Base-by-base conservation (phyloP, 2,797 vertebrate genomes). In the Lophius americanus region DNA sequence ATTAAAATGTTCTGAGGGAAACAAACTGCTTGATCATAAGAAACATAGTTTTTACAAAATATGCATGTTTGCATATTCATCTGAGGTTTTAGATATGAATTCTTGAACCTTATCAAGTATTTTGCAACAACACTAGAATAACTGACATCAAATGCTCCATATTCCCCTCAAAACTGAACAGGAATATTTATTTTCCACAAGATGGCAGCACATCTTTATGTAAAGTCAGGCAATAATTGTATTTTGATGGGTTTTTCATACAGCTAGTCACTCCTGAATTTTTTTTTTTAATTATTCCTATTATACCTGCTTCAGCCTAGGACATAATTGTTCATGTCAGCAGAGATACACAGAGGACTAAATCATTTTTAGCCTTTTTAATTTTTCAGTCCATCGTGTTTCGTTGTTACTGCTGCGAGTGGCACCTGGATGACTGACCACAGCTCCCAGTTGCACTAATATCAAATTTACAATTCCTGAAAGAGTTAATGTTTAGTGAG, bases 131-230 rank as follows among this genome's bases (percentile, higher is more conserved):
- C 23, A 23, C 23, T 23, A 23, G 23, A 60, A 41, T 48, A 38
- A 43, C 5, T 35, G 10, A 14, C 13, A 38, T 23, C 41, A 51
- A 1, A 13, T 12, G 1, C 12, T 13, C 7, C 12, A 5, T 2
- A 14, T 49, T 13, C 47, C 13, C 6, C 44, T n/a, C 10, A 4
- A 10, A 44, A 11, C 11, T 10, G 12, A 10, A 11, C 11, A 60
- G 7, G 3, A 32, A 41, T n/a, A 2, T 37, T 4, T 47, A 33
- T 50, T 61, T 8, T 11, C 76, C 87, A 72, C 71, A 47, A 77
- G 83, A 61, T 77, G 89, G 82, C 88, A 81, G 67, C 78, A 46
- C 51, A 39, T 56, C 52, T 51, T 5, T 54, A 53, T 41, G 1
- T 39, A 55, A 60, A 56, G 11, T 0, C 33, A 7, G 36, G 38